Percentiles rank a stretch among this genome's conserved stretches.
phyloP scores from a whole-genome alignment of 2,888 invertebrate species.

The Tupiocoris notatus region DNA sequence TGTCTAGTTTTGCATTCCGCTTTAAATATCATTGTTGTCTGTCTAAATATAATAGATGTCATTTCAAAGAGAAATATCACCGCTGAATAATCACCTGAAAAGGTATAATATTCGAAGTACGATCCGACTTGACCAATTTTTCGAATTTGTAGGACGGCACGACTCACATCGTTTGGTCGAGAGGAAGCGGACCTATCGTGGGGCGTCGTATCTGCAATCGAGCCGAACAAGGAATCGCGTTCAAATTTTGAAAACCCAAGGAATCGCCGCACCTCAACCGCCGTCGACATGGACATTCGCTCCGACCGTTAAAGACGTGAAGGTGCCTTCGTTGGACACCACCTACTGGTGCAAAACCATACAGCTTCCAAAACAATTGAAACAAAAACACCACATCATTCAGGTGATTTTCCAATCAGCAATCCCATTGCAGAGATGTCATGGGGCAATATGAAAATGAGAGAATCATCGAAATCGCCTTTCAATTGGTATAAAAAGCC shows the following conservation, averaged over 20 bases:
- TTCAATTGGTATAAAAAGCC: too few relatives aligned
- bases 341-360: slow-evolving; percentile 96
- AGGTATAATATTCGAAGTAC: too few relatives aligned
- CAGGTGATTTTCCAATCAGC: slow-evolving; percentile 56
- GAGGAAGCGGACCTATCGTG: slow-evolving; percentile 69
- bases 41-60: too few relatives aligned
- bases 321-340: slow-evolving; percentile 81
- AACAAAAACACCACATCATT: slow-evolving; percentile 69
- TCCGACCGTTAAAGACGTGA: slow-evolving; percentile 64
- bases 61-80: too few relatives aligned
- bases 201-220: slow-evolving; percentile 63
- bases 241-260: slow-evolving; percentile 63
- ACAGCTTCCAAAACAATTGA: slow-evolving; percentile 69
- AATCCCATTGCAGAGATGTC: too few relatives aligned
- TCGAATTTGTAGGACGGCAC: slow-evolving; percentile 95
- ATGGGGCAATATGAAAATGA: not conserved
- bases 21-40: too few relatives aligned
- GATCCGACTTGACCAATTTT: too few relatives aligned
- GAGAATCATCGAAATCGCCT: not conserved
- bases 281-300: slow-evolving; percentile 61
- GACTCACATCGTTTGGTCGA: slow-evolving; percentile 82
- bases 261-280: slow-evolving; percentile 53
- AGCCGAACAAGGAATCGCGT: slow-evolving; percentile 67
- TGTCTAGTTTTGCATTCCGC: too few relatives aligned
- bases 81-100: too few relatives aligned